These are phyloP conservation scores for human DNA, from an alignment of 2,113 vertebrate species.

Conservation along the genomic window DNA sequence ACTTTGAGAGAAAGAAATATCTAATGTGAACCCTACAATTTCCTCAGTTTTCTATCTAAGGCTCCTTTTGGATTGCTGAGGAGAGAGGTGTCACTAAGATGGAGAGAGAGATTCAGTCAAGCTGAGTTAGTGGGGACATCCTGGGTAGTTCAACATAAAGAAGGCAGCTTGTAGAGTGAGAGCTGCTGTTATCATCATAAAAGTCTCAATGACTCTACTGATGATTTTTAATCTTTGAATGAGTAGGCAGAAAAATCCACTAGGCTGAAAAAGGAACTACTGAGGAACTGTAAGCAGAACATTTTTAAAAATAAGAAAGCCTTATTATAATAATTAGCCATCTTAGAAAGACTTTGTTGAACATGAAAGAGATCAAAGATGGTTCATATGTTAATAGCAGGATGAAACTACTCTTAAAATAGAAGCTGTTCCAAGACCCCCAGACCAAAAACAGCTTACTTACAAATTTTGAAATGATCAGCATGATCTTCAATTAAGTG, in stretches of 20 bases:
- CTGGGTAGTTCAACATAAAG: no score
- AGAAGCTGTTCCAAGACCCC: no score
- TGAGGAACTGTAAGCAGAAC: not conserved
- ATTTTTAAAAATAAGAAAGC: not conserved
- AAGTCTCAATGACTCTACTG: not conserved
- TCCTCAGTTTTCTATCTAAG: no score
- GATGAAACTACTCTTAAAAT: not conserved
- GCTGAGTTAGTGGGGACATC: no score
- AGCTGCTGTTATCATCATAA: no score
- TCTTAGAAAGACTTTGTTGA: not conserved
- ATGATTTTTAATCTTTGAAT: not conserved
- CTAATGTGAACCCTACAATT: not conserved
- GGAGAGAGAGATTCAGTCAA: not conserved
- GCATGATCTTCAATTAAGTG: not conserved
- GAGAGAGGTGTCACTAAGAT: not conserved
- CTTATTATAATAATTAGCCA: not conserved
- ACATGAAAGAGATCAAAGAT: not conserved
- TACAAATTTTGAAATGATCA: not conserved
- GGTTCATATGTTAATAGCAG: not conserved
- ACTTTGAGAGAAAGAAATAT: no score
- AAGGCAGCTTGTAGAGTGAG: no score
- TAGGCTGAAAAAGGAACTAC: not conserved
- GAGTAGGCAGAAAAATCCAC: not conserved
- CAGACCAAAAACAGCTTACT: not conserved
- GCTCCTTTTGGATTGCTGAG: not conserved